Evolutionary conservation across 2,797 vertebrate species (phyloP).

Genomic region (Melanotaenia trifasciata): DNA sequence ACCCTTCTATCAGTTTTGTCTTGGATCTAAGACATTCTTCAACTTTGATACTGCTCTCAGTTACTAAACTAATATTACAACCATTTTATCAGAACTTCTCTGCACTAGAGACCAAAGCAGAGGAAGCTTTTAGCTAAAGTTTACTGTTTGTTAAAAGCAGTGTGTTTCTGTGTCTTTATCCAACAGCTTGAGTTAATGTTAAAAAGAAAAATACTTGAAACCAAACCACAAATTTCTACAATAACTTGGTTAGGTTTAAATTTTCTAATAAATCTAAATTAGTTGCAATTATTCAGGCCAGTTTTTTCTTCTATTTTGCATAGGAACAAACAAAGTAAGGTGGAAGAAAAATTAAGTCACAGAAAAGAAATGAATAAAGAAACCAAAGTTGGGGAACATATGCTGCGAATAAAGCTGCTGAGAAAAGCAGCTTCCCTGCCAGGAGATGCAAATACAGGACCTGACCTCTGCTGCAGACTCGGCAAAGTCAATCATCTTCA

Average conservation of each 20-base stretch:
- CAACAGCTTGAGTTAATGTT: too few relatives aligned
- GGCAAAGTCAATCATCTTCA: conserved; percentile 62
- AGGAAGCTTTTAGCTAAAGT: neutral
- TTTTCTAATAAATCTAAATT: neutral
- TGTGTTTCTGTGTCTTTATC: too few relatives aligned
- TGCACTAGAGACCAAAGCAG: neutral
- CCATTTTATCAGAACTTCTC: neutral
- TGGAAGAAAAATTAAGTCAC: conserved; percentile 29
- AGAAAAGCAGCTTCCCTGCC: conserved; percentile 64
- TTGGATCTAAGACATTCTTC: neutral
- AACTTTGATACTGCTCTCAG: neutral
- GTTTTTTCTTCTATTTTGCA: neutral
- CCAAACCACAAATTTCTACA: neutral
- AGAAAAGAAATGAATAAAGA: conserved; percentile 14
- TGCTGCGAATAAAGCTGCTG: conserved; percentile 52
- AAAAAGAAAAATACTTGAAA: neutral
- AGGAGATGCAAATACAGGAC: conserved; percentile 67
- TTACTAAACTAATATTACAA: too few relatives aligned
- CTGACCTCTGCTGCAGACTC: conserved; percentile 71
- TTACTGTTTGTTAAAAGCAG: neutral
- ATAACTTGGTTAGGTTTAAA: neutral
- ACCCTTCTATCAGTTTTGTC: neutral
- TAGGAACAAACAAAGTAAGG: conserved; percentile 2
- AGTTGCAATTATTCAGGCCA: neutral
- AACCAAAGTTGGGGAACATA: conserved; percentile 46